phyloP scores from a whole-genome alignment of 2,113 vertebrate species.

The Lonchura striata region DNA sequence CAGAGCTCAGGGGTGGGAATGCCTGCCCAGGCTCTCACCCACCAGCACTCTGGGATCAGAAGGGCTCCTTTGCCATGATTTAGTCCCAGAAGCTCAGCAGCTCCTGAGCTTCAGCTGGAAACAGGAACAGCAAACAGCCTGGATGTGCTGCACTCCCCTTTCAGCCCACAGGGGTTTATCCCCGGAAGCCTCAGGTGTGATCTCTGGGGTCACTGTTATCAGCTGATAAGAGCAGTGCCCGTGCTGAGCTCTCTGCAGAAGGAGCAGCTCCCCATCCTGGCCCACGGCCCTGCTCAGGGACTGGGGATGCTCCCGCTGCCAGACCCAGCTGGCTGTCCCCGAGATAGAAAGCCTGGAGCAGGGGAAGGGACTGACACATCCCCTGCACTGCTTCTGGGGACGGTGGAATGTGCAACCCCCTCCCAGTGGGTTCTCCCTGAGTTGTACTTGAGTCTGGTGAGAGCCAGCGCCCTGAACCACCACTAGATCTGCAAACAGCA shows the following conservation, averaged over 20 bases:
- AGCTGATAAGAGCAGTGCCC: neutral
- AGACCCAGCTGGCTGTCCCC: neutral
- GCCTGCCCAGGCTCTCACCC: neutral
- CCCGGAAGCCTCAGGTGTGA: neutral
- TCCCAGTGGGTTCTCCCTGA: neutral
- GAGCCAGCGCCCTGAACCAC: neutral
- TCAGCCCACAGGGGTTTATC: neutral
- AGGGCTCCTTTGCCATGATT: rapidly evolving
- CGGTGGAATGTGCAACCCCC: rapidly evolving
- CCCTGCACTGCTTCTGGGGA: neutral
- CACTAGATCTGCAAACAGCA: neutral
- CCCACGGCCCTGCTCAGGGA: neutral
- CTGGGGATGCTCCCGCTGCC: neutral
- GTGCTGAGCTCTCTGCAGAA: neutral
- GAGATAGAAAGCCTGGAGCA: neutral
- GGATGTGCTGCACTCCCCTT: neutral
- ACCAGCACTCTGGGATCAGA: rapidly evolving
- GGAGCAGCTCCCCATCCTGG: neutral
- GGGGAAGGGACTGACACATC: neutral
- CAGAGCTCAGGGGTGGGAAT: neutral
- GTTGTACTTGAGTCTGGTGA: neutral
- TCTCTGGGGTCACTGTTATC: neutral
- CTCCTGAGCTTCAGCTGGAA: neutral
- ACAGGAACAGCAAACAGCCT: neutral
- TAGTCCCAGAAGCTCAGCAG: neutral